Percentiles rank a stretch among this genome's conserved stretches.
phyloP scores from a whole-genome alignment of 2,797 vertebrate species.

The Liasis olivaceus region DNA sequence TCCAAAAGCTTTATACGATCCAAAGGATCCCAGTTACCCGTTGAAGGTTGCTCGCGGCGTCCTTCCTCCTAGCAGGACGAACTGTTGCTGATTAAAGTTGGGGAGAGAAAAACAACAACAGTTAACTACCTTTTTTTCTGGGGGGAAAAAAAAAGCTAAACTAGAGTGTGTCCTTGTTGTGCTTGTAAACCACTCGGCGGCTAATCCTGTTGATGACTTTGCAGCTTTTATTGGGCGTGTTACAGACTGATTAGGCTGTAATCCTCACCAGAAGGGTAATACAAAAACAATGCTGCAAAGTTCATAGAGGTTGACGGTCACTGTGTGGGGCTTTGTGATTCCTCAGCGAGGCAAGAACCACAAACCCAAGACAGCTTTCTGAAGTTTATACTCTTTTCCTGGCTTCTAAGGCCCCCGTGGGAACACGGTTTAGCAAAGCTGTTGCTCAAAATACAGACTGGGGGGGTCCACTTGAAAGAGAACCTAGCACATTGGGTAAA shows the following conservation, averaged over 20 bases:
- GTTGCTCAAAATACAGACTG: background rate
- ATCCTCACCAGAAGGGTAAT: conserved; percentile 47
- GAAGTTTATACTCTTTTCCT: conserved; percentile 40
- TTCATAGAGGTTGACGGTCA: conserved; percentile 78
- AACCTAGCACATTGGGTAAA: background rate
- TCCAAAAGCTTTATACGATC: background rate
- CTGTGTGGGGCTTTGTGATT: conserved; percentile 71
- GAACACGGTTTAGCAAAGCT: conserved; percentile 23
- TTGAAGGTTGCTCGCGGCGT: background rate
- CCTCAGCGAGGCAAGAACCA: conserved; percentile 3
- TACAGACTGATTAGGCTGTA: conserved; percentile 38
- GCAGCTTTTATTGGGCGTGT: conserved; percentile 57
- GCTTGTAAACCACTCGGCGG: conserved; percentile 39
- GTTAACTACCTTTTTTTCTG: background rate
- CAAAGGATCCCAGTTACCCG: background rate
- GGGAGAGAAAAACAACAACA: background rate
- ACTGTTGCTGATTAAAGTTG: conserved; percentile 41
- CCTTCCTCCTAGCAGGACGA: conserved; percentile 3
- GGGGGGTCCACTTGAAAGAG: background rate
- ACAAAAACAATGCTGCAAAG: conserved; percentile 74
- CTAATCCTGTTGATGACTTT: conserved; percentile 52
- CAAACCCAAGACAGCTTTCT: conserved; percentile 13
- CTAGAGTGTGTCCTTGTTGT: conserved; percentile 46
- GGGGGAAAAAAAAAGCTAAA: background rate
- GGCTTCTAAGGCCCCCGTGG: conserved; percentile 34